Evolutionary conservation across 35 echinoderm and acorn worm genomes (phyloP), one percentile per base, ranked within the genome.

Genomic region (Chiridota heheva): DNA sequence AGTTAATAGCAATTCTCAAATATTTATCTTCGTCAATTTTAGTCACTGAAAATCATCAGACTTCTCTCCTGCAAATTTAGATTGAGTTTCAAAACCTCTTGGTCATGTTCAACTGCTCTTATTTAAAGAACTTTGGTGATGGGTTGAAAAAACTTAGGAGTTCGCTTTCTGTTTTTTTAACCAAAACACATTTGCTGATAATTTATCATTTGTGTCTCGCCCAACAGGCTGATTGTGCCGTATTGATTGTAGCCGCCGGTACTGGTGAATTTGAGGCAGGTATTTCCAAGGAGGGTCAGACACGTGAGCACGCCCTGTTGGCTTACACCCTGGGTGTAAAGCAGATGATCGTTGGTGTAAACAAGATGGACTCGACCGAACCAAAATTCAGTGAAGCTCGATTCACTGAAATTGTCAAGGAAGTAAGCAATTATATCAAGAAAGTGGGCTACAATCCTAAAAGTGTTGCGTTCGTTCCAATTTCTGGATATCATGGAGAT

Each of bases 271-370:
- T 98, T 82, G 95, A 98, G 56, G 89, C 95, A 77, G 95, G 95
- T 80, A 98, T 98, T 39, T 91, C 89, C 18, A 98, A 98, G 73
- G 84, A 98, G n/a, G 95, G 95, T 17, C 95, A 98, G 46, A 98
- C 95, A 29, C 59, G 95, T 29, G 95, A 98, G 34, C 95, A 98
- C 64, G 95, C 95, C 62, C 89, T 98, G 22, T 69, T 98, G 7
- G 90, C 89, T 20, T 98, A 88, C 89, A 98, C 95, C 39, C 67
- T 98, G 18, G 95, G 95, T 74, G 95, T 98, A 7, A 98, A 98
- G 45, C 95, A 98, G 66, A 63, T 98, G 45, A 92, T 98, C 55
- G 89, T 98, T 39, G 70, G 83, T 27, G 89, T 91, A 24, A 98
- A 98, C 85, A 98, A 98, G 76, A 98, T 98, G 48, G 95, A 98